Evolutionary conservation across 2,797 vertebrate species (phyloP), one percentile per base, ranked within the genome.

Genomic region (Mus spretus): DNA sequence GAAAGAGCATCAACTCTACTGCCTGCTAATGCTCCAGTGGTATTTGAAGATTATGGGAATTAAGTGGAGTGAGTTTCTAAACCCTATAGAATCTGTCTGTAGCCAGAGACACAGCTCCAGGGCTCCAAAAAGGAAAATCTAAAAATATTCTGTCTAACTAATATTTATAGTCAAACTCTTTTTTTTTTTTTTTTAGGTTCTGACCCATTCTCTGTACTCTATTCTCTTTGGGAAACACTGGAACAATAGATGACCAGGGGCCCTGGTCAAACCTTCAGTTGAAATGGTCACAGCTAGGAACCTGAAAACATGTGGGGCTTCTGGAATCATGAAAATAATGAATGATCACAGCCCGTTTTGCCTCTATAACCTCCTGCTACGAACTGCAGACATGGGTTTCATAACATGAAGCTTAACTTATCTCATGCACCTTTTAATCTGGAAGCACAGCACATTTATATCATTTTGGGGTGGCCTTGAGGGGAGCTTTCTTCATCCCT

Each of bases 61-160:
- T 93, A 77, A 80, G 24, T 67, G 65, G 75, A 82, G 22, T 67
- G 70, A 90, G 59, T 93, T 93, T 59, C 84, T 74, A 96, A 94
- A 55, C 17, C 1, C 61, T 6, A 12, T 50, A 44, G 77, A 96
- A 91, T 93, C 57, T 9, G 59, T 9, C 9, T 83, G 12, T 55
- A 94, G 75, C 37, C 93, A 67, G 9, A 96, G 20, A 87, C 17
- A 89, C n/a, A 89, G 65, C 53, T 59, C 65, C 67, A 74, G 53
- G 95, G 19, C 22, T 59, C 67, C 63, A 22, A 96, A 81, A 61
- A 28, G 55, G 20, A n/a, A 96, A 93, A 95, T 96, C 84, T 81
- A 81, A 96, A 97, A 93, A 79, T 70, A 84, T 12, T 79, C 13
- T 17, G 7, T 19, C 6, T 67, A 86, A 92, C 50, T 13, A 10